Conservation (phyloP, 2,888 invertebrate species). For the Catocala nupta region DNA sequence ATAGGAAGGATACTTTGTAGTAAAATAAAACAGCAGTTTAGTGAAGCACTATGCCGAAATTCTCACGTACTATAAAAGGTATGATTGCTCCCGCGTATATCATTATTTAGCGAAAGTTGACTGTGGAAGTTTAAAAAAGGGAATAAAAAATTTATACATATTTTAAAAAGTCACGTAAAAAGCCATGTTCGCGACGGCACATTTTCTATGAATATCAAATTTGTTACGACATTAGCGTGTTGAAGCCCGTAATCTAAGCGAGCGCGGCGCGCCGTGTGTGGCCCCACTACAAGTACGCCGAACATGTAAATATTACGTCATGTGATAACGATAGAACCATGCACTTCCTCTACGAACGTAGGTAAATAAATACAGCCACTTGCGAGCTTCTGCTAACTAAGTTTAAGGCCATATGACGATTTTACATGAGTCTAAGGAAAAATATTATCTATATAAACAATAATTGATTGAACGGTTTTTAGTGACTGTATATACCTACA, state of each 20-base stretch:
- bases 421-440: not conserved
- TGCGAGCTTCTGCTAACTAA: slow-evolving; percentile 21
- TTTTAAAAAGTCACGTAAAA: slow-evolving; percentile 46
- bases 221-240: slow-evolving; percentile 36
- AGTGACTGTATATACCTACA: too few relatives aligned
- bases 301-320: slow-evolving; percentile 58
- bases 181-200: slow-evolving; percentile 30
- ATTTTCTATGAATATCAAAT: slow-evolving; percentile 45
- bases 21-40: not conserved
- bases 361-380: slow-evolving; percentile 29
- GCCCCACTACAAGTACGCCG: slow-evolving; percentile 44
- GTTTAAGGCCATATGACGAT: slow-evolving; percentile 12
- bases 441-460: not conserved
- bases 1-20: not conserved
- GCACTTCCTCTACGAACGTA: slow-evolving; percentile 46
- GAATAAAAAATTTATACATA: slow-evolving; percentile 36
- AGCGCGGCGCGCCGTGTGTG: slow-evolving; percentile 43
- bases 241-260: slow-evolving; percentile 35
- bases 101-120: slow-evolving; percentile 18
- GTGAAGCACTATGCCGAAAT: slow-evolving; percentile 6
- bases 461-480: too few relatives aligned
- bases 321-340: slow-evolving; percentile 60
- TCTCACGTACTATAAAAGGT: slow-evolving; percentile 1
- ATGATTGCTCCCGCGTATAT: slow-evolving; percentile 7
- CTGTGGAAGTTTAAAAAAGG: slow-evolving; percentile 25